These are phyloP conservation scores for Tetrapedia diversipes DNA, from an alignment of 2,888 invertebrate species.

Conservation along the genomic window DNA sequence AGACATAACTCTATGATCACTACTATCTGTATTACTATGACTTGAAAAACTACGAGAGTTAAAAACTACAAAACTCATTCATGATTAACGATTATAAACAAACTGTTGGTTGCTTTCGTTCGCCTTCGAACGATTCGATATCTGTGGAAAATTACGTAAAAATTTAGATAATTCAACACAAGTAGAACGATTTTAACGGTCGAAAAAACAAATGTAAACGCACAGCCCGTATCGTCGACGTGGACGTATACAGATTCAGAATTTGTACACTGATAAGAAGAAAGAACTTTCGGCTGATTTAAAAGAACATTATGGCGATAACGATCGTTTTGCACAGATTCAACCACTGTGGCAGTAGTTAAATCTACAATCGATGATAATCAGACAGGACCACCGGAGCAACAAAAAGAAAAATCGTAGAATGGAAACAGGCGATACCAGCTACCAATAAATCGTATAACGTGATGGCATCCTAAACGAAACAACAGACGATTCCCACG, in stretches of 20 bases:
- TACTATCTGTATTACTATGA: background rate
- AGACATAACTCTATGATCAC: background rate
- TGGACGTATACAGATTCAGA: background rate
- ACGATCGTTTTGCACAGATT: constrained; percentile 56
- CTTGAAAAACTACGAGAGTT: background rate
- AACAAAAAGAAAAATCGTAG: background rate
- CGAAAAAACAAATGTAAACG: background rate
- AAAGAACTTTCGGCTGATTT: background rate
- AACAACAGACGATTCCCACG: constrained; percentile 10
- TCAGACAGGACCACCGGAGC: constrained; percentile 1
- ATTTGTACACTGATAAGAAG: background rate
- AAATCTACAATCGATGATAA: constrained; percentile 53
- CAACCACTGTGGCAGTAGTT: constrained; percentile 44
- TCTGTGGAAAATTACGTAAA: constrained; percentile 29
- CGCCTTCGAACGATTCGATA: background rate
- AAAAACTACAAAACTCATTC: background rate
- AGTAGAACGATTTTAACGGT: background rate
- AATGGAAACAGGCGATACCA: background rate
- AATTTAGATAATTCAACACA: constrained; percentile 4
- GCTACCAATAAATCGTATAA: background rate
- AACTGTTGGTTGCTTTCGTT: background rate
- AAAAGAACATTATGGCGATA: constrained; percentile 30
- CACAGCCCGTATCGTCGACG: background rate
- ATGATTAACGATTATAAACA: background rate
- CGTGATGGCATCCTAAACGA: constrained; percentile 24